Percentiles rank a stretch among this genome's conserved stretches.
These are phyloP conservation scores for Diplogasteroides magnus DNA, from an alignment of 1,140 invertebrate genomes.

Conservation along the genomic window DNA sequence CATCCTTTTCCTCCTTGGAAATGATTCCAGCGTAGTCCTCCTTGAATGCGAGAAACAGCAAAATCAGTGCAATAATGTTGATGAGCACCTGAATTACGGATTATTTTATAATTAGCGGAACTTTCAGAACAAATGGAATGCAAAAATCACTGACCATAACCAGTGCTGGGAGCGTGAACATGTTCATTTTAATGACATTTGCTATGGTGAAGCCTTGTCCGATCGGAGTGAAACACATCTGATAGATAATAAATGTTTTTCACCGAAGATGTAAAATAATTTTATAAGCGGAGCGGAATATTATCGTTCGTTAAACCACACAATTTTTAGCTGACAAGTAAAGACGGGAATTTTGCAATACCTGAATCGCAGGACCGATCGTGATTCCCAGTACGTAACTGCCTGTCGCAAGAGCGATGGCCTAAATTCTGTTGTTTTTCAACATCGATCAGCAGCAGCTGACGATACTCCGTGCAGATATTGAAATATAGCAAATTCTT, in stretches of 20 bases:
- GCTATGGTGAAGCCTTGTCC: constrained; percentile 16
- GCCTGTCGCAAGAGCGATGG: constrained; percentile 32
- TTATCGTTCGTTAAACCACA: not conserved
- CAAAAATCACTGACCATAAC: constrained; percentile 27
- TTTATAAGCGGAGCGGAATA: too few species aligned
- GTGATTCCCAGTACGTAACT: constrained; percentile 34
- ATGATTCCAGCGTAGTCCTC: constrained; percentile 37
- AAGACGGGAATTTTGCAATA: not conserved
- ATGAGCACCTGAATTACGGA: not conserved
- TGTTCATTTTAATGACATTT: constrained; percentile 24
- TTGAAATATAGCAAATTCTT: too few species aligned
- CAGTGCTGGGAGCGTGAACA: constrained; percentile 34
- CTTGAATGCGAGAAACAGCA: constrained; percentile 18
- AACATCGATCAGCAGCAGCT: too few species aligned
- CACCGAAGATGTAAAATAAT: too few species aligned
- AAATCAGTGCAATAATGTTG: not conserved
- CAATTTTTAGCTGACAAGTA: not conserved
- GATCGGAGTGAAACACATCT: constrained; percentile 32
- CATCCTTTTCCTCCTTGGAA: constrained; percentile 27
- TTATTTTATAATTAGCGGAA: not conserved
- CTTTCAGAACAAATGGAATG: constrained; percentile 18
- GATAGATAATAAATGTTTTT: not conserved
- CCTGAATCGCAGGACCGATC: constrained; percentile 36
- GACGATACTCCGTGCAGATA: too few species aligned
- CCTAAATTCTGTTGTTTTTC: too few species aligned